These are phyloP conservation scores for Narcine bancroftii DNA, from an alignment of 2,113 vertebrate species.

Conservation along the genomic window DNA sequence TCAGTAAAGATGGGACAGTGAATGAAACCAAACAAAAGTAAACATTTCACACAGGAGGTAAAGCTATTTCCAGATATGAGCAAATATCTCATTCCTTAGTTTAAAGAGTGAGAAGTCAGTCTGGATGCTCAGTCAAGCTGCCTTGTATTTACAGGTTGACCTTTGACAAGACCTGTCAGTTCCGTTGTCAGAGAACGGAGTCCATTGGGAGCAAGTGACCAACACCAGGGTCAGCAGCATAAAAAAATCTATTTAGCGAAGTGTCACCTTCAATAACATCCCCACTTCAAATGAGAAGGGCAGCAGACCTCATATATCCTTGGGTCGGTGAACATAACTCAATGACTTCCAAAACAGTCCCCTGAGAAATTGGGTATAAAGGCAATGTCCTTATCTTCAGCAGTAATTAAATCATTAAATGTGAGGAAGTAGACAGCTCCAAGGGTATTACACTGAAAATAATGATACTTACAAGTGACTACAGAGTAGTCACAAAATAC, in stretches of 20 bases:
- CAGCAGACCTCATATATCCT: slow-evolving; percentile 16
- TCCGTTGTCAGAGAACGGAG: slow-evolving; percentile 63
- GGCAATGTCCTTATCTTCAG: slow-evolving; percentile 27
- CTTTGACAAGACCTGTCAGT: slow-evolving; percentile 67
- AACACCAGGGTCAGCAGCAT: slow-evolving; percentile 71
- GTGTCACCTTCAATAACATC: slow-evolving; percentile 71
- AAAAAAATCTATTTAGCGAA: slow-evolving; percentile 71
- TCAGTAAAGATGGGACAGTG: not conserved
- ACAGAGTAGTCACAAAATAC: not conserved
- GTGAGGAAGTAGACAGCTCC: not conserved
- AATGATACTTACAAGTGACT: not conserved
- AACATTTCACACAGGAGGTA: not conserved
- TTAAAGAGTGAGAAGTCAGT: not conserved
- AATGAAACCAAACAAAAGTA: not conserved
- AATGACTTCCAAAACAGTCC: slow-evolving; percentile 13
- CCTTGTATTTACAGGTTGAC: slow-evolving; percentile 77
- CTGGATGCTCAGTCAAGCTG: not conserved
- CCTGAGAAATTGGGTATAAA: slow-evolving; percentile 2
- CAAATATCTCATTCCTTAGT: slow-evolving; percentile 1
- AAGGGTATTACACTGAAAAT: not conserved
- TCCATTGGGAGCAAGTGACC: slow-evolving; percentile 72
- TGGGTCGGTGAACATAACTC: slow-evolving; percentile 25
- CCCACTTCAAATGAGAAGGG: slow-evolving; percentile 13
- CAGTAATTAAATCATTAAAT: slow-evolving; percentile 31
- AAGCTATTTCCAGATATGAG: not conserved